These are phyloP conservation scores for Oryzaephilus surinamensis DNA, from an alignment of 1,140 invertebrate genomes.

Conservation along the genomic window DNA sequence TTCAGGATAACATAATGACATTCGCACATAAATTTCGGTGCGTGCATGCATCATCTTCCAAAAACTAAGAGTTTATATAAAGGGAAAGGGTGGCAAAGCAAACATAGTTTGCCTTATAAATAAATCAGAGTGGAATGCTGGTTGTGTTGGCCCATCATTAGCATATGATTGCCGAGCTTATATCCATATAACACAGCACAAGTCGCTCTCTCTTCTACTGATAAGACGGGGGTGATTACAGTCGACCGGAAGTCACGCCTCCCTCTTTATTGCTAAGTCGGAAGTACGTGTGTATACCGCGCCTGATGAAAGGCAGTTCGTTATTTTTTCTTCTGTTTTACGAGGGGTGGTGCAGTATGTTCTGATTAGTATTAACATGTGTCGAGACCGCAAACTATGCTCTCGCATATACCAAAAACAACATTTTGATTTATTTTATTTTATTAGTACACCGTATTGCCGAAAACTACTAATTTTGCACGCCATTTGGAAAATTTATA, in stretches of 20 bases:
- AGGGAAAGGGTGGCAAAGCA: too few relatives aligned
- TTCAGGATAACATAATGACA: too few relatives aligned
- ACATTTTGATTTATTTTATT: slow-evolving; percentile 18
- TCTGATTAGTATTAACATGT: slow-evolving; percentile 17
- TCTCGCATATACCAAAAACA: too few relatives aligned
- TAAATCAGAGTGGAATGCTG: slow-evolving; percentile 21
- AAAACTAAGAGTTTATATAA: too few relatives aligned
- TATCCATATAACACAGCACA: background rate
- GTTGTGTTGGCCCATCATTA: slow-evolving; percentile 9
- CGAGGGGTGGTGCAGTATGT: slow-evolving; percentile 9
- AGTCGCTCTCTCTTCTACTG: slow-evolving; percentile 15
- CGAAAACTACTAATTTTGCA: slow-evolving; percentile 15
- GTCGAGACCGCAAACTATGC: too few relatives aligned
- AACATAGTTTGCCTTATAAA: slow-evolving; percentile 21
- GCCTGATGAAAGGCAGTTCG: slow-evolving; percentile 24
- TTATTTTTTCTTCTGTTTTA: slow-evolving; percentile 23
- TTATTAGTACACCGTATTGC: too few relatives aligned
- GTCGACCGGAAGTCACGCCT: slow-evolving; percentile 21
- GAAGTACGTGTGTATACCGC: slow-evolving; percentile 22
- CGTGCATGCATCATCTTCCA: too few relatives aligned
- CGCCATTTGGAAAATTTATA: slow-evolving; percentile 18
- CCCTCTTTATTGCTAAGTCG: slow-evolving; percentile 22
- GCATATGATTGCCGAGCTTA: slow-evolving; percentile 21
- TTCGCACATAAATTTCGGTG: too few relatives aligned
- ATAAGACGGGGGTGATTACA: slow-evolving; percentile 24